Percentiles rank a stretch among this genome's conserved stretches.
Conservation (phyloP, 1,140 invertebrate species). For the Trichomalopsis sarcophagae region DNA sequence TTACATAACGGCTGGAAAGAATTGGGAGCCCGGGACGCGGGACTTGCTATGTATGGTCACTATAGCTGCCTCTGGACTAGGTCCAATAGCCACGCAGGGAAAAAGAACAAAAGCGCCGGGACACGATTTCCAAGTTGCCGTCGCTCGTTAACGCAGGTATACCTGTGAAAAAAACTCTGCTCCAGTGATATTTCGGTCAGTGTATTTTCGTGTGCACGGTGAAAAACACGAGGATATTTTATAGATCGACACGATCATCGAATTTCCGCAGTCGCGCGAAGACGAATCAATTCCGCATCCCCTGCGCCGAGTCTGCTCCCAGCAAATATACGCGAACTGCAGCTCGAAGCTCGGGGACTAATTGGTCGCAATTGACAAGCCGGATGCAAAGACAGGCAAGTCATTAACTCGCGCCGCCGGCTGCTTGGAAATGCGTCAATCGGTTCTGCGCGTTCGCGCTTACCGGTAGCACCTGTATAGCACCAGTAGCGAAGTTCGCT, state of each 20-base stretch:
- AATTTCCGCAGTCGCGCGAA: no score
- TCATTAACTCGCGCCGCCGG: slow-evolving; percentile 30
- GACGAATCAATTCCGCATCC: no score
- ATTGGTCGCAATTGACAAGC: slow-evolving; percentile 45
- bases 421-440: neutral
- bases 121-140: neutral
- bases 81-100: neutral
- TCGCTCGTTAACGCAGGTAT: no score
- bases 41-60: neutral
- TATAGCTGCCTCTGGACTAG: neutral
- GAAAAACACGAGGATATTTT: no score
- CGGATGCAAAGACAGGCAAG: slow-evolving; percentile 31
- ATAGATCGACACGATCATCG: no score
- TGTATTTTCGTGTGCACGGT: no score
- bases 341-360: slow-evolving; percentile 27
- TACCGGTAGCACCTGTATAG: no score
- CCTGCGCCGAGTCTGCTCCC: no score
- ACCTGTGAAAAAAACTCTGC: no score
- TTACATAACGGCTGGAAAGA: neutral
- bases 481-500: no score
- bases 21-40: neutral
- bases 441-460: neutral
- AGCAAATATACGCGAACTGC: neutral
- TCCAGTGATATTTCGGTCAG: no score
- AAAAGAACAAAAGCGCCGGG: neutral